A percentile compares a stretch with the other conserved stretches of the same genome.
phyloP scores from a whole-genome alignment of 1,140 invertebrate species.

The Bombus confusus region DNA sequence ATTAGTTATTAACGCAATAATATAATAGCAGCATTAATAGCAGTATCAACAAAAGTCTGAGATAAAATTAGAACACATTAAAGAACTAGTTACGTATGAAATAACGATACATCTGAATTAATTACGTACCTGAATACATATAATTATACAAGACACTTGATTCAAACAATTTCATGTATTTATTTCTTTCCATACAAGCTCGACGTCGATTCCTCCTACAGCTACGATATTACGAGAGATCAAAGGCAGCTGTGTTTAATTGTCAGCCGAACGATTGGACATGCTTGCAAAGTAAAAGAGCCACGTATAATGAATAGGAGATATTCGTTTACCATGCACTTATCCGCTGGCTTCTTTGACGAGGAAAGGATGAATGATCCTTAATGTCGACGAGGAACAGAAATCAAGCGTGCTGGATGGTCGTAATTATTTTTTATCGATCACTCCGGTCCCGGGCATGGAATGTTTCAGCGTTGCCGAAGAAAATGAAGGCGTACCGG shows the following conservation, averaged over 20 bases:
- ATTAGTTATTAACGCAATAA: neutral
- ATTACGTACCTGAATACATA: too few relatives aligned
- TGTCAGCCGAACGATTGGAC: neutral
- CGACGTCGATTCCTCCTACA: neutral
- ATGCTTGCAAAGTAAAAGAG: constrained; percentile 27
- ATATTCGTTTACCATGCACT: constrained; percentile 64
- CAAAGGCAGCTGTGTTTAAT: neutral
- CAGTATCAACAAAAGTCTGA: too few relatives aligned
- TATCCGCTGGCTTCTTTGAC: constrained; percentile 39
- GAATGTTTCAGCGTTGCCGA: constrained; percentile 61
- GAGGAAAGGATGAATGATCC: constrained; percentile 54
- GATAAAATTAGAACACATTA: too few relatives aligned
- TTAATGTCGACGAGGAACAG: constrained; percentile 33
- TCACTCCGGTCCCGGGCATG: constrained; percentile 18
- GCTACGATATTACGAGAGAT: neutral
- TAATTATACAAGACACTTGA: too few relatives aligned
- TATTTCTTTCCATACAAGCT: neutral
- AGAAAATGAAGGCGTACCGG: constrained; percentile 67
- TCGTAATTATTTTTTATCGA: constrained; percentile 76
- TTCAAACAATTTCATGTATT: neutral
- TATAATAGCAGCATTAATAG: neutral
- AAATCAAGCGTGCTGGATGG: constrained; percentile 46
- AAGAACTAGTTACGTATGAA: too few relatives aligned
- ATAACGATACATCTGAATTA: too few relatives aligned
- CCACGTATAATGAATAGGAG: constrained; percentile 38